Evolutionary conservation across 1,140 invertebrate genomes (phyloP).

Genomic region (Listronotus oregonensis): DNA sequence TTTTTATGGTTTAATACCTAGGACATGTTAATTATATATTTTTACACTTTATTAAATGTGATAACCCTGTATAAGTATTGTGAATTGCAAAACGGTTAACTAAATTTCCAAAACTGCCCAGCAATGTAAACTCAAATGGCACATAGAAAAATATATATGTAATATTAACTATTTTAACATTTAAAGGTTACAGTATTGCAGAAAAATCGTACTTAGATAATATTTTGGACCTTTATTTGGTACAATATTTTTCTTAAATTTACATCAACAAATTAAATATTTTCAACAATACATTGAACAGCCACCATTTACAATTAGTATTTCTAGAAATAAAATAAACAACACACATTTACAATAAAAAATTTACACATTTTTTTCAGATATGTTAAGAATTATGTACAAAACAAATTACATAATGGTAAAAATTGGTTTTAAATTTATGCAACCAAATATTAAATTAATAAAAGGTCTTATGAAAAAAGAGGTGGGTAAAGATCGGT

Average conservation of each 20-base stretch:
- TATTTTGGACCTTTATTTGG: constrained; percentile 22
- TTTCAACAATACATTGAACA: constrained; percentile 21
- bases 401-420: constrained; percentile 13
- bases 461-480: too few relatives aligned
- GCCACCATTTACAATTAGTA: constrained; percentile 19
- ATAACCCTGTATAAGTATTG: constrained; percentile 5
- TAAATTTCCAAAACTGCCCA: not conserved
- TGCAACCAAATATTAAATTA: not conserved
- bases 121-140: constrained; percentile 7
- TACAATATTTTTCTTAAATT: constrained; percentile 6
- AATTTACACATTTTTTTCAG: constrained; percentile 3
- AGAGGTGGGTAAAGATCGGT: too few relatives aligned
- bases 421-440: constrained; percentile 5
- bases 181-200: not conserved
- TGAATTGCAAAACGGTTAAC: not conserved
- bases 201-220: not conserved
- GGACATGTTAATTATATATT: too few relatives aligned
- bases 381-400: constrained; percentile 27
- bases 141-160: constrained; percentile 17
- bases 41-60: not conserved
- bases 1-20: too few relatives aligned
- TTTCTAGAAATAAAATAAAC: constrained; percentile 15
- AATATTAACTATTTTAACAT: not conserved
- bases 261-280: constrained; percentile 28
- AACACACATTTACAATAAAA: constrained; percentile 23